Percentiles rank a stretch among this genome's conserved stretches.
Evolutionary conservation across 2,888 invertebrate genomes (phyloP).

Genomic region (Trichogramma evanescens): DNA sequence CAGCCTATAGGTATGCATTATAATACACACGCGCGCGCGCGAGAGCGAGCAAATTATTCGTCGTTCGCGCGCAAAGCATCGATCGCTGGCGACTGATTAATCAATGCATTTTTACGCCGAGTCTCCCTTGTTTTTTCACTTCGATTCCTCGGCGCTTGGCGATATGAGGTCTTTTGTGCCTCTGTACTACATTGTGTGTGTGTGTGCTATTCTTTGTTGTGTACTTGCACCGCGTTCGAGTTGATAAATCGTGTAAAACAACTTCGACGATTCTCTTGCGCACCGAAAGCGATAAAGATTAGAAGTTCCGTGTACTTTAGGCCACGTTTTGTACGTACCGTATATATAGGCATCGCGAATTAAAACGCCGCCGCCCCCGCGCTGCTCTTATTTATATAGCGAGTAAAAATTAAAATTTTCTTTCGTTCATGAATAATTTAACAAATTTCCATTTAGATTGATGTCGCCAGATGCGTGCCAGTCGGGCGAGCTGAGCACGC

Average conservation of each 20-base stretch:
- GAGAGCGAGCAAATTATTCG: no score
- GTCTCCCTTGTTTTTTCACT: no score
- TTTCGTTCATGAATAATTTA: background rate
- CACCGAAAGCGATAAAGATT: background rate
- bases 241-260: background rate
- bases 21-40: no score
- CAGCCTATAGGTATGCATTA: no score
- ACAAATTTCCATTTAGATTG: constrained; percentile 16
- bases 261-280: background rate
- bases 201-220: no score
- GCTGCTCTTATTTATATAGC: background rate
- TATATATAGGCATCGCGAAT: constrained; percentile 6
- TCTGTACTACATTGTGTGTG: no score
- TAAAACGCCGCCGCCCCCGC: constrained; percentile 1
- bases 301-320: background rate
- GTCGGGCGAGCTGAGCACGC: background rate
- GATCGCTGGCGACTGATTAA: no score
- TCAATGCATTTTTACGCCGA: no score
- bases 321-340: background rate
- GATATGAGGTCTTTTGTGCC: no score
- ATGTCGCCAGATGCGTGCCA: background rate
- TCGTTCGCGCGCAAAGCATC: no score
- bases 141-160: no score
- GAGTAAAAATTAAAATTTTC: constrained; percentile 7
- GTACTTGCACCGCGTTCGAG: no score